Percentiles rank a stretch among this genome's conserved stretches.
phyloP scores from a whole-genome alignment of 2,888 invertebrate genomes.

The Alloscopus bannaensis region DNA sequence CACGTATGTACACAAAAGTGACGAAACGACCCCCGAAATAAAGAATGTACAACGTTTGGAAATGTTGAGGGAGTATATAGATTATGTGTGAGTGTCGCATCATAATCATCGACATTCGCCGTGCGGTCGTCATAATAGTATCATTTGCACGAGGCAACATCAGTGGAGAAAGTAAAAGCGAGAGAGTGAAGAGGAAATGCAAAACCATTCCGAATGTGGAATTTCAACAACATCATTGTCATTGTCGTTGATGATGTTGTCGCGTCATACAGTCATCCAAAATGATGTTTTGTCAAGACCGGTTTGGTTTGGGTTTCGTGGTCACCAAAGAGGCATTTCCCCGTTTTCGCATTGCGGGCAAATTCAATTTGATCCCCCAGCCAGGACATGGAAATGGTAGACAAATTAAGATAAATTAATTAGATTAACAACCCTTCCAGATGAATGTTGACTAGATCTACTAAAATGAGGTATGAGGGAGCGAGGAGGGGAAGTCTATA shows the following conservation, averaged over 20 bases:
- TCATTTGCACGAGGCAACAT: slow-evolving; percentile 60
- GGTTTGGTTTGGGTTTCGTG: too few relatives aligned
- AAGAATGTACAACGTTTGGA: neutral
- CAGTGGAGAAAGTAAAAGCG: too few relatives aligned
- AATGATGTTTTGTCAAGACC: neutral
- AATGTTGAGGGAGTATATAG: neutral
- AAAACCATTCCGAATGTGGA: slow-evolving; percentile 23
- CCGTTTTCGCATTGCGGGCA: slow-evolving; percentile 63
- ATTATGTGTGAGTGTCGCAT: slow-evolving; percentile 26
- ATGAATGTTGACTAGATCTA: slow-evolving; percentile 48
- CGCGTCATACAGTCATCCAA: neutral
- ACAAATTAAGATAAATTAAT: slow-evolving; percentile 67
- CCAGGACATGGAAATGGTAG: slow-evolving; percentile 49
- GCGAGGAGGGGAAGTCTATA: too few relatives aligned
- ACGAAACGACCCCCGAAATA: slow-evolving; percentile 45
- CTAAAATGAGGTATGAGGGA: slow-evolving; percentile 42
- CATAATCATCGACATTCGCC: slow-evolving; percentile 15
- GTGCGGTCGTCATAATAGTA: slow-evolving; percentile 34
- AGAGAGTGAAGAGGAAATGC: slow-evolving; percentile 22
- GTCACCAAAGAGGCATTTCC: too few relatives aligned
- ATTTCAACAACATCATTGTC: slow-evolving; percentile 40
- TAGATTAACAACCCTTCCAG: slow-evolving; percentile 57
- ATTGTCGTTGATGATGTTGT: slow-evolving; percentile 7
- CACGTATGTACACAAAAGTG: too few relatives aligned
- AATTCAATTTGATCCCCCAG: slow-evolving; percentile 52